Conservation (phyloP, 37 sponge, comb jelly and placozoan species). For the Eunapius fragilis region DNA sequence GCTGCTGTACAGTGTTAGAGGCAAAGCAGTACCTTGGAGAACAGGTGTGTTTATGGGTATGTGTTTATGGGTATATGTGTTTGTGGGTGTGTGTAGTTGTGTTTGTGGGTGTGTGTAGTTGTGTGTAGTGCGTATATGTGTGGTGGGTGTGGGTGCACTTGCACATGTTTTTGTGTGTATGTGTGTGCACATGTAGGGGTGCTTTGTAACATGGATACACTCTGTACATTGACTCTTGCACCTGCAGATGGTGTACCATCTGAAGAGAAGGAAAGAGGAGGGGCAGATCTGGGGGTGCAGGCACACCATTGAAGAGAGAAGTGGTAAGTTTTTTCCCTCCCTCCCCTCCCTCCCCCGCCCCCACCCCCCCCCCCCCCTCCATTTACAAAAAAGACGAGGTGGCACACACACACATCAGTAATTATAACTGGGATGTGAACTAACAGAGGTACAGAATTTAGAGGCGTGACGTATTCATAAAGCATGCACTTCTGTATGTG, state of each 20-base stretch:
- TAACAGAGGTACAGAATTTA: too few relatives aligned
- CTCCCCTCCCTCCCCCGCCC: background rate
- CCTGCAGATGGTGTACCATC: slow-evolving; percentile 51
- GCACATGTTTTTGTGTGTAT: too few relatives aligned
- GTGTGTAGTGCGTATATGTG: background rate
- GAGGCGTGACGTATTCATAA: too few relatives aligned
- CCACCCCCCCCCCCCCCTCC: background rate
- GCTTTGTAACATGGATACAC: background rate
- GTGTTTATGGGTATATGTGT: background rate
- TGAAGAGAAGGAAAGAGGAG: slow-evolving; percentile 48
- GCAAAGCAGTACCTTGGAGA: slow-evolving; percentile 15
- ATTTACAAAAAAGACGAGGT: too few relatives aligned
- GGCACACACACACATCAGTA: too few relatives aligned
- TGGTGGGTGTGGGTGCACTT: background rate
- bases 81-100: slow-evolving; percentile 2
- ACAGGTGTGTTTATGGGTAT: background rate
- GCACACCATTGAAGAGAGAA: slow-evolving; percentile 62
- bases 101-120: background rate
- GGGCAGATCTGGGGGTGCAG: slow-evolving; percentile 81
- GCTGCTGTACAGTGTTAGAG: slow-evolving; percentile 51
- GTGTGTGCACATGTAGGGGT: too few relatives aligned
- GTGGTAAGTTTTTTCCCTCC: slow-evolving; percentile 22
- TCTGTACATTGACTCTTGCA: background rate
- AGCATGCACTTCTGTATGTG: too few relatives aligned
- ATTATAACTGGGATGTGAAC: too few relatives aligned